A percentile compares a stretch with the other conserved stretches of the same genome.
These are phyloP conservation scores for Dolichopus griseipennis DNA, from an alignment of 2,888 invertebrate species.

Conservation along the genomic window DNA sequence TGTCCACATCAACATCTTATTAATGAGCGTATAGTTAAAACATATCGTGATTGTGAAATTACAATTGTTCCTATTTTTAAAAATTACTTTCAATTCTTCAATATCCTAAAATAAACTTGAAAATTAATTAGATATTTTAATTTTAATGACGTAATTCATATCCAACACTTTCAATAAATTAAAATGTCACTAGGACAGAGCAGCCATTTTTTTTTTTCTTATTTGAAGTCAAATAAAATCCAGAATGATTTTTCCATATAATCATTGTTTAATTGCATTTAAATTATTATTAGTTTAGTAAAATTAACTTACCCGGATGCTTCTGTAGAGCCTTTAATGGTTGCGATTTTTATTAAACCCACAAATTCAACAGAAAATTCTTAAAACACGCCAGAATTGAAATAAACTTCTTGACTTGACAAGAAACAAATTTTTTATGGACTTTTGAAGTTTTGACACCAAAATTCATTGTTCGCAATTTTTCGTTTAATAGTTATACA, in stretches of 20 bases:
- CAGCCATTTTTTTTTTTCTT: neutral
- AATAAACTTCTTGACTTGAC: constrained; percentile 3
- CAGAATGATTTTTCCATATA: neutral
- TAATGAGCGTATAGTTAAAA: no score
- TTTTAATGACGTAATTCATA: neutral
- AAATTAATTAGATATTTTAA: neutral
- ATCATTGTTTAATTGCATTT: neutral
- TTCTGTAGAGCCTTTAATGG: constrained; percentile 15
- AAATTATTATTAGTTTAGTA: neutral
- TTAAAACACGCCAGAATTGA: neutral
- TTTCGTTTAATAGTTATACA: neutral
- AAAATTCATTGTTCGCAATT: neutral
- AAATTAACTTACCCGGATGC: constrained; percentile 23
- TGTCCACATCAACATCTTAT: no score
- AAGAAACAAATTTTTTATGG: neutral
- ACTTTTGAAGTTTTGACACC: neutral
- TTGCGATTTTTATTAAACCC: neutral
- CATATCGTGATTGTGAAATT: no score
- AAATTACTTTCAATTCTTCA: no score
- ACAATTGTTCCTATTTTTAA: no score
- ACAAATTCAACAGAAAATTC: constrained; percentile 1
- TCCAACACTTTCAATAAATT: neutral
- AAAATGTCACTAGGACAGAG: neutral
- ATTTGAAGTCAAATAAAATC: neutral
- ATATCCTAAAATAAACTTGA: neutral